Conservation (phyloP, 2,113 vertebrate genomes). For the Gnathonemus echidnorhynchus region DNA sequence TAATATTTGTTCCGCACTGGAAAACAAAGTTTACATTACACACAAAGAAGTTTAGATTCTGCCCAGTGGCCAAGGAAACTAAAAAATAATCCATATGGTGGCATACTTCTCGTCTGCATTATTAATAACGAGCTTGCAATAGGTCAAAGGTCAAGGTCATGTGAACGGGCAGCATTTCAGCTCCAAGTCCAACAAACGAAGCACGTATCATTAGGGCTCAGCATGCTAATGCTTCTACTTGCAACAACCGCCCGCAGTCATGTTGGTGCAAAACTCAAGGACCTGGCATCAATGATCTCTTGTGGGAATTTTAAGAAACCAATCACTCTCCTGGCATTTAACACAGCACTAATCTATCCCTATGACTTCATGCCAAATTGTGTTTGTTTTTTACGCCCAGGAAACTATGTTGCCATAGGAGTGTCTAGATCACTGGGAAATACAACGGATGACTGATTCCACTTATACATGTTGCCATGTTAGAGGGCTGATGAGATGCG, state of each 20-base stretch:
- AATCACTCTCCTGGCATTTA: neutral
- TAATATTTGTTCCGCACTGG: neutral
- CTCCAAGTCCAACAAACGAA: no score
- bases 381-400: neutral
- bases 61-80: neutral
- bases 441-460: neutral
- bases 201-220: neutral
- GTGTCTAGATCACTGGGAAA: neutral
- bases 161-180: neutral
- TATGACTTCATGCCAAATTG: neutral
- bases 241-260: no score
- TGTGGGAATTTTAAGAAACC: neutral
- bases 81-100: neutral
- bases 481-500: neutral
- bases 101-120: neutral
- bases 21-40: neutral
- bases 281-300: neutral
- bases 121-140: neutral
- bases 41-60: neutral
- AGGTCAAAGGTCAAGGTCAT: neutral
- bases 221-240: neutral
- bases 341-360: neutral
- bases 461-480: neutral
- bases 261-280: neutral
- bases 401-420: neutral